Percentiles rank a stretch among this genome's conserved stretches.
phyloP scores from a whole-genome alignment of 2,888 invertebrate genomes.

The Emmelina monodactyla region DNA sequence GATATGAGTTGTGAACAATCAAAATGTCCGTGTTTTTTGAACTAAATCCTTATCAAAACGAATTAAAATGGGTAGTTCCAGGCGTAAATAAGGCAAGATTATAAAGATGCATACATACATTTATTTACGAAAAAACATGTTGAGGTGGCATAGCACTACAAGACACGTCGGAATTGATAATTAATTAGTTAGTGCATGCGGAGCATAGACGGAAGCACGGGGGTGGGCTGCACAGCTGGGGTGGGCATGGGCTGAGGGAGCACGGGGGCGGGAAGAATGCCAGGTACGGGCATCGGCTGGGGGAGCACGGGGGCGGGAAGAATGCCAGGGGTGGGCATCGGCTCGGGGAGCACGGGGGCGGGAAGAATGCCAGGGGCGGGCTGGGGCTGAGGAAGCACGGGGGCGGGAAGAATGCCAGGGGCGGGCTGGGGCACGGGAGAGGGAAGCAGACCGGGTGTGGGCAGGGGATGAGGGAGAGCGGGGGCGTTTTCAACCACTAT shows the following conservation, averaged over 20 bases:
- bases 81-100: no score
- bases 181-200: not conserved
- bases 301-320: conserved; percentile 1
- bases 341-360: conserved; percentile 5
- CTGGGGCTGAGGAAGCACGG: conserved; percentile 5
- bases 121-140: no score
- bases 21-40: not conserved
- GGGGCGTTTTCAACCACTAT: not conserved
- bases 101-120: no score
- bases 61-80: no score
- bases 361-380: conserved; percentile 9
- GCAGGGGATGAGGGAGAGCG: not conserved
- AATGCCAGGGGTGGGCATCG: not conserved
- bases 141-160: no score
- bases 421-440: not conserved
- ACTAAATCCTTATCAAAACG: not conserved
- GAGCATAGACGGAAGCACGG: not conserved
- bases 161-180: no score
- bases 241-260: conserved; percentile 11
- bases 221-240: conserved; percentile 7
- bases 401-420: conserved; percentile 1
- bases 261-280: conserved; percentile 10
- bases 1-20: not conserved
- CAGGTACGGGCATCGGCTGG: conserved; percentile 11
- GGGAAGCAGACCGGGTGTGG: not conserved